Evolutionary conservation across 1,140 invertebrate genomes (phyloP).

Genomic region (Maconellicoccus hirsutus): DNA sequence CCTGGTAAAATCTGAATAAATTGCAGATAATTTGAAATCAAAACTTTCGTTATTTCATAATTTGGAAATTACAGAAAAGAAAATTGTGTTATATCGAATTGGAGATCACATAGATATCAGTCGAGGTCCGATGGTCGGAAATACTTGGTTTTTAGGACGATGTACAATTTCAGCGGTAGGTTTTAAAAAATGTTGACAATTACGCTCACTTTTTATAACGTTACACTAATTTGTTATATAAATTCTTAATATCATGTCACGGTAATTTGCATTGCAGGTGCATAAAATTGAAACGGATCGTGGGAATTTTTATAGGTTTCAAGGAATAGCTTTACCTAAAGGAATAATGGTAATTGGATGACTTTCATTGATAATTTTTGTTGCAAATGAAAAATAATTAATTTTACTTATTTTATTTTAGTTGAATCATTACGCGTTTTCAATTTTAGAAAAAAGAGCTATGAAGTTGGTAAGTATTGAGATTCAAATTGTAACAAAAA

Average conservation of each 20-base stretch:
- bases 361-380: too few species aligned
- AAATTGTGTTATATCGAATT: constrained; percentile 66
- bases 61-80: constrained; percentile 27
- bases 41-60: too few species aligned
- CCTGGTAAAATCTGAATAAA: too few species aligned
- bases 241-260: background rate
- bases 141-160: constrained; percentile 59
- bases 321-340: constrained; percentile 73
- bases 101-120: constrained; percentile 83
- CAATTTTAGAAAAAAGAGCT: constrained; percentile 59
- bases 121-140: constrained; percentile 73
- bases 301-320: constrained; percentile 65
- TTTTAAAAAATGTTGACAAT: background rate
- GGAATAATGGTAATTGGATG: constrained; percentile 45
- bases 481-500: too few species aligned
- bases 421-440: constrained; percentile 72
- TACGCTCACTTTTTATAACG: background rate
- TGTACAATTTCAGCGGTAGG: constrained; percentile 53
- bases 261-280: constrained; percentile 36
- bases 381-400: background rate
- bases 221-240: constrained; percentile 16
- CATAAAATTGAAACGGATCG: constrained; percentile 50
- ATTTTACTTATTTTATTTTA: constrained; percentile 34
- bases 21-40: too few species aligned
- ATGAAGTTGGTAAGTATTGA: constrained; percentile 49